Evolutionary conservation across 2,888 invertebrate species (phyloP), one percentile per base, ranked within the genome.

Genomic region (Aphrophora alni): DNA sequence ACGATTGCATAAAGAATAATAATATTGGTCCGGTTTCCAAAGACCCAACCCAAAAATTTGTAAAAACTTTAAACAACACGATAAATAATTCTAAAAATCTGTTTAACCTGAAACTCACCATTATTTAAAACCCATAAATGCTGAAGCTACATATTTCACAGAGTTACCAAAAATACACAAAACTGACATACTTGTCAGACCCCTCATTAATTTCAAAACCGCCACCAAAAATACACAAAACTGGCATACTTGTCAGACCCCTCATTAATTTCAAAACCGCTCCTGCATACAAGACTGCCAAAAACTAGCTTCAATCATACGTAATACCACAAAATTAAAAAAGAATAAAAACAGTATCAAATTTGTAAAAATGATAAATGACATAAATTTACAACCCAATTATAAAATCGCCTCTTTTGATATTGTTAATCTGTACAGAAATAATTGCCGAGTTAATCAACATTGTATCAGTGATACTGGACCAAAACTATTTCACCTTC

Each of bases 161-260:
- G 76, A 44, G 12, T 44, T 76, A 25, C 33, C 44, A 24, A 76
- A 76, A 26, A 21, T 76, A 21, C 76, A 76, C 44, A 76, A 76
- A 27, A 8, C 51, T 25, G 76, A 24, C 21, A 51, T 26, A 2
- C 44, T 44, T 44, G 38, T 76, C 25, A 38, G 76, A 51, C 76
- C 76, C 21, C 38, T 76, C 14, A 44, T 76, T 25, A 25, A 33
- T 44, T 76, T 51, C 76, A 76, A 25, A 14, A 24, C 25, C 17
- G 44, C 76, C 2, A 59, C 76, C 17, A 76, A 76, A 7, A 21
- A n/a, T 12, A 44, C 76, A 21, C 17, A 51, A n/a, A 24, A 17
- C 26, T 76, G 24, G 21, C 33, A 51, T 26, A 2, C 44, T 44
- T 44, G 38, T 76, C 25, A 38, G 76, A 51, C 76, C 76, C 21